Evolutionary conservation across 2,797 vertebrate genomes (phyloP), one percentile per base, ranked within the genome.

Genomic region (Propithecus perrieri): DNA sequence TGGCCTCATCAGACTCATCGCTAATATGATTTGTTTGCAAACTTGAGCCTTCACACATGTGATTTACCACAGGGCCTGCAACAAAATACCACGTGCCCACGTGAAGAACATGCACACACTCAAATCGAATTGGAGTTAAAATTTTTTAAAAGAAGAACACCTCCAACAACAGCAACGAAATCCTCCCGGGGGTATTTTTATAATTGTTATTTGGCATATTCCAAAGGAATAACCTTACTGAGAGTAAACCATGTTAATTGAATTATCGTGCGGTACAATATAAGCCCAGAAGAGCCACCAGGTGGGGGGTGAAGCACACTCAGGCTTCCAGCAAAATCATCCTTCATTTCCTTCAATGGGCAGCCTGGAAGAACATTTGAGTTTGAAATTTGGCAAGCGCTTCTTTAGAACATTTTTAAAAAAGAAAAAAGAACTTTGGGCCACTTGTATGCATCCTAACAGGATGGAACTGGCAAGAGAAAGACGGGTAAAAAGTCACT

Each of bases 21-120:
- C 57, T 90, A 80, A 74, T 61, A 59, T 11, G 4, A 53, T 94
- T 91, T 93, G 48, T 90, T 85, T 90, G 81, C 92, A 71, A 95
- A 87, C 61, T 71, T n/a, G 41, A 89, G 48, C 26, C 80, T 63
- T 89, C 33, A 22, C 61, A 59, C 18, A 18, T 48, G 85, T 59
- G 59, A 71, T 78, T 92, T 87, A 80, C 33, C 5, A 1, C 35
- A 72, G 75, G 85, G 61, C 85, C 15, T 75, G 65, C 28, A 30
- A 78, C 35, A 79, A 83, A 86, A 81, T 17, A 69, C 48, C 33
- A 61, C 2, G 0, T 24, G 79, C 10, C 59, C 46, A 8, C 4
- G 48, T 33, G 85, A 65, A 71, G n/a, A 81, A 43, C 18, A 18
- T 5, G 22, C 2, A 78, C 4, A 20, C 13, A 35, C 12, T 22